These are phyloP conservation scores for Magallana gigas DNA, from an alignment of 1,140 invertebrate species.

Conservation along the genomic window DNA sequence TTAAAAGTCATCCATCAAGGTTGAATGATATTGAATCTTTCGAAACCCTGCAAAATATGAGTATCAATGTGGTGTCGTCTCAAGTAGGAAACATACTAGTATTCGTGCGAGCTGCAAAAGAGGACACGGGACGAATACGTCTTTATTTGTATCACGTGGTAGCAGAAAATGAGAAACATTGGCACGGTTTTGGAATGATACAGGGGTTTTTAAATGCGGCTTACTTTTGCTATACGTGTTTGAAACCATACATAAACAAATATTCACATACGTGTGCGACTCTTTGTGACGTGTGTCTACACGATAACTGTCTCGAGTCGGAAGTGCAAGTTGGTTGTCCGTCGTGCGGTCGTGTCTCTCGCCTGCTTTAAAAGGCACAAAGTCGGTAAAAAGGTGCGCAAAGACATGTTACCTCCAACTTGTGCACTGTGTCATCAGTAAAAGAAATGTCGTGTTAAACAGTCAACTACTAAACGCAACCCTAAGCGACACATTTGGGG, in stretches of 20 bases:
- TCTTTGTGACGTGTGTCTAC: constrained; percentile 41
- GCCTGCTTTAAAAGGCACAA: not conserved
- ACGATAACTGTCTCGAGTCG: not conserved
- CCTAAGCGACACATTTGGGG: constrained; percentile 29
- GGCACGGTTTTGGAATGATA: constrained; percentile 38
- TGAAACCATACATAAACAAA: constrained; percentile 43
- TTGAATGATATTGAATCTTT: constrained; percentile 34
- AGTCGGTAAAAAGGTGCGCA: not conserved
- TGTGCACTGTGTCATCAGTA: constrained; percentile 10
- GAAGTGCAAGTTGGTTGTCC: constrained; percentile 22
- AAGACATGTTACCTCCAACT: not conserved
- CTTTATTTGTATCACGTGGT: constrained; percentile 44
- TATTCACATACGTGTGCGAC: constrained; percentile 33
- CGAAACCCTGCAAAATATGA: constrained; percentile 28
- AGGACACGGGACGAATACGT: not conserved
- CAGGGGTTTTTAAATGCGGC: constrained; percentile 19
- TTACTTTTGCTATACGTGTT: constrained; percentile 42
- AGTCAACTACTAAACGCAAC: constrained; percentile 2
- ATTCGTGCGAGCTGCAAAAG: constrained; percentile 27
- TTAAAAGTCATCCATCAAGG: too few relatives aligned
- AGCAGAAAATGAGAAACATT: constrained; percentile 26
- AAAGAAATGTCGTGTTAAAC: constrained; percentile 28
- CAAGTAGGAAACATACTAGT: constrained; percentile 11
- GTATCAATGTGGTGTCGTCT: constrained; percentile 38
- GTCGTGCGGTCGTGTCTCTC: constrained; percentile 20